Evolutionary conservation across 2,113 vertebrate species (phyloP).

Genomic region (Thermophis baileyi): DNA sequence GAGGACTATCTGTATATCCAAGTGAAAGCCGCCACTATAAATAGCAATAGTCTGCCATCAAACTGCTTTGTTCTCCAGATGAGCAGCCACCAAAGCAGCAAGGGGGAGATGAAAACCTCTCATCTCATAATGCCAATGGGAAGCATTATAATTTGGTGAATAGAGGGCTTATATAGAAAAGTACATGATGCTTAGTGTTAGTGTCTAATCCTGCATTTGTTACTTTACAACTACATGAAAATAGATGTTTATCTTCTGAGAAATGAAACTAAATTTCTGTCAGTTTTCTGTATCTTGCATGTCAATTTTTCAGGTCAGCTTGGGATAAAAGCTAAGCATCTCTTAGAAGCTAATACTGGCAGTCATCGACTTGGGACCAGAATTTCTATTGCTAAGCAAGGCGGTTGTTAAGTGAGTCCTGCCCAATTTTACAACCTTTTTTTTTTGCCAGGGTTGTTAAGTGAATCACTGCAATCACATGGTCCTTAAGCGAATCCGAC

Average conservation of each 20-base stretch:
- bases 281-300: neutral
- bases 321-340: neutral
- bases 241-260: neutral
- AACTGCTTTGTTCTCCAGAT: neutral
- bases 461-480: neutral
- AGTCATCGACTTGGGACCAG: neutral
- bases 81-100: neutral
- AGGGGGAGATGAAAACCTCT: neutral
- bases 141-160: neutral
- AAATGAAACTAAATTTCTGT: neutral
- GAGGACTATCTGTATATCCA: neutral
- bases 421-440: neutral
- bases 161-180: neutral
- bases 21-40: neutral
- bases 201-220: neutral
- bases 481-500: neutral
- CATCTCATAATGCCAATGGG: no score
- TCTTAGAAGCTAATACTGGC: neutral
- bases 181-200: neutral
- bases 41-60: neutral
- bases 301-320: neutral
- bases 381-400: neutral
- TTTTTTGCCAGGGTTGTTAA: neutral
- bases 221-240: neutral
- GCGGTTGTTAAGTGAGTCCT: neutral